Conservation (phyloP, 2,797 vertebrate genomes). For the Tauraco hartlaubi region DNA sequence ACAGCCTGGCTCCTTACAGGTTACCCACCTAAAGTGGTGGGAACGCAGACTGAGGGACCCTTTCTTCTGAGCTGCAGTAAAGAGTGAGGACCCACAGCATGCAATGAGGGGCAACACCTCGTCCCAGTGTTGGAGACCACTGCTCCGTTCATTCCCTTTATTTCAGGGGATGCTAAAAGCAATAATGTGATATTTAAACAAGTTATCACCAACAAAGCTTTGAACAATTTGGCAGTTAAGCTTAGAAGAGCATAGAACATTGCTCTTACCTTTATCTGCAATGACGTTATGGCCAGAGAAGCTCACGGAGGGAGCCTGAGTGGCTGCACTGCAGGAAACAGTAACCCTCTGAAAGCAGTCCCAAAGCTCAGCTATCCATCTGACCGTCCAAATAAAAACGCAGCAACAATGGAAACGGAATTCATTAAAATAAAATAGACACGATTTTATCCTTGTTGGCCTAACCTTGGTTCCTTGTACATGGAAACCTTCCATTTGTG, state of each 20-base stretch:
- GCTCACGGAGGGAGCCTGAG: background rate
- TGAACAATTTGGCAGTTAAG: background rate
- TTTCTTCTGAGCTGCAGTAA: background rate
- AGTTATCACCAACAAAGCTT: background rate
- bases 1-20: background rate
- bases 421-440: slow-evolving; percentile 50
- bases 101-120: background rate
- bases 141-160: background rate
- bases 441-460: slow-evolving; percentile 42
- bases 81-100: background rate
- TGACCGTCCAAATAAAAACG: slow-evolving; percentile 40
- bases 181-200: background rate
- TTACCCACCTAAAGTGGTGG: background rate
- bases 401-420: slow-evolving; percentile 46
- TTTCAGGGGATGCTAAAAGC: background rate
- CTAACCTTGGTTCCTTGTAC: slow-evolving; percentile 43
- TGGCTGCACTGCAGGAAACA: background rate
- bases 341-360: background rate
- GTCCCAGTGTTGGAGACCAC: background rate
- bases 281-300: background rate
- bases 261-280: background rate
- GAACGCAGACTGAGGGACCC: background rate
- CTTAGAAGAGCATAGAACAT: background rate
- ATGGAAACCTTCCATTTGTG: slow-evolving; percentile 45
- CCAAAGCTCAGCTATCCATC: slow-evolving; percentile 25